phyloP scores from a whole-genome alignment of 2,113 vertebrate genomes.

The Anguilla japonica region DNA sequence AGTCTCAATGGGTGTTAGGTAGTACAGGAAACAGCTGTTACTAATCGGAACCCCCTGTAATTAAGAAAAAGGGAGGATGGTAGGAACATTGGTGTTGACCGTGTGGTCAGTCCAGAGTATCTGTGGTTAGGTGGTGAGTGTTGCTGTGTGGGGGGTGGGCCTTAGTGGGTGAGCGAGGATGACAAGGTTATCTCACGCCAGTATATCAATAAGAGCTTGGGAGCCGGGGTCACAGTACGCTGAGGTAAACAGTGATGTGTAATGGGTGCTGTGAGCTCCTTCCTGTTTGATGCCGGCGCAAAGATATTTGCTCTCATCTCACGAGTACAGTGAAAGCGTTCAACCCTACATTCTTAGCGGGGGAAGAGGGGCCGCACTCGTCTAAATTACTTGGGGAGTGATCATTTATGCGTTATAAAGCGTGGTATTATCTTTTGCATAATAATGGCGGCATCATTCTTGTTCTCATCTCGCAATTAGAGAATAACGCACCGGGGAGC shows the following conservation, averaged over 20 bases:
- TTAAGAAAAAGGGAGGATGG: too few relatives aligned
- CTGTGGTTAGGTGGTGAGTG: too few relatives aligned
- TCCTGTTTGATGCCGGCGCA: not conserved
- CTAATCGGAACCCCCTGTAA: too few relatives aligned
- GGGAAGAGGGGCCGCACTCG: not conserved
- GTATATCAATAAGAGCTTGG: too few relatives aligned
- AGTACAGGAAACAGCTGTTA: too few relatives aligned
- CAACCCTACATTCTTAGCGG: not conserved
- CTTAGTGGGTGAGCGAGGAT: not conserved
- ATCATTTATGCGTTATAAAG: slow-evolving; percentile 2
- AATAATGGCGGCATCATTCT: not conserved
- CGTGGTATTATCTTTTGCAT: not conserved
- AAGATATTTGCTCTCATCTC: not conserved
- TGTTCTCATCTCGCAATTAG: slow-evolving; percentile 1
- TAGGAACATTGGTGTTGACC: too few relatives aligned
- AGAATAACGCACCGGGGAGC: slow-evolving; percentile 11
- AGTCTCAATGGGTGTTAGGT: too few relatives aligned
- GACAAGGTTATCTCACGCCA: not conserved
- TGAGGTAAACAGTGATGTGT: not conserved
- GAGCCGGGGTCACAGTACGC: not conserved
- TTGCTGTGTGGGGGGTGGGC: too few relatives aligned
- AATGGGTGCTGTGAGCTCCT: too few relatives aligned
- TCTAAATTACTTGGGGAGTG: slow-evolving; percentile 1
- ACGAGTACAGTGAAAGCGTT: not conserved
- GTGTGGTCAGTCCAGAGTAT: too few relatives aligned